A percentile compares a stretch with the other conserved stretches of the same genome.
Conservation (phyloP, 2,888 invertebrate species). For the Aspidapion aeneum region DNA sequence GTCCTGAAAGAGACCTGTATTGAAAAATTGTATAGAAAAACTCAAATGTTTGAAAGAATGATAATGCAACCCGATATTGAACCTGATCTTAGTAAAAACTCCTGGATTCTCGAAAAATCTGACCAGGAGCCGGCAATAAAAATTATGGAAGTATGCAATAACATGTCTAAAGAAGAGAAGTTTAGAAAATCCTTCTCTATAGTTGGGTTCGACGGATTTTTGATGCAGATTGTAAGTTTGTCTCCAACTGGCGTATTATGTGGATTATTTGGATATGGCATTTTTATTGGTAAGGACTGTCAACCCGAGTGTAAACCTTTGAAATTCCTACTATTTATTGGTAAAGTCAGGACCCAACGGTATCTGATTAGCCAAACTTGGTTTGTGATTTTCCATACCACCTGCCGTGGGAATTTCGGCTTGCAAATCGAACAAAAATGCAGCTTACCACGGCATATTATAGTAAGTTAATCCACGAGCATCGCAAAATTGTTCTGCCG, state of each 20-base stretch:
- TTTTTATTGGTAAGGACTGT: constrained; percentile 26
- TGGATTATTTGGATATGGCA: constrained; percentile 23
- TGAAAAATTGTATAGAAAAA: not conserved
- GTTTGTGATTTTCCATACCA: too few species aligned
- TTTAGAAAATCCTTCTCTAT: constrained; percentile 1
- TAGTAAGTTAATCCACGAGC: too few species aligned
- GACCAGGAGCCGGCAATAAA: constrained; percentile 23
- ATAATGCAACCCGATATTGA: not conserved
- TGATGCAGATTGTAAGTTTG: constrained; percentile 22
- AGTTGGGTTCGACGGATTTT: not conserved
- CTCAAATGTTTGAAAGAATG: constrained; percentile 6
- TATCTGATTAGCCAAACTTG: too few species aligned
- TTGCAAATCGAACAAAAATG: too few species aligned
- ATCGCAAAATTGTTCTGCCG: too few species aligned
- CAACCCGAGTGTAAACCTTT: too few species aligned
- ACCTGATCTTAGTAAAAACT: constrained; percentile 28
- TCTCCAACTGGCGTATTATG: constrained; percentile 20
- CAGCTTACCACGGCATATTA: too few species aligned
- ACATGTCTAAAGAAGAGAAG: not conserved
- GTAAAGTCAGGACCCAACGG: too few species aligned
- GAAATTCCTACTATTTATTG: too few species aligned
- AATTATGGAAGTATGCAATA: constrained; percentile 20
- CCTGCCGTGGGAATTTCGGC: too few species aligned
- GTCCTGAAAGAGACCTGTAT: not conserved
- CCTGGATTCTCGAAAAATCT: constrained; percentile 48